Conservation (phyloP, 2,888 invertebrate species). For the Sussaba pulchella region DNA sequence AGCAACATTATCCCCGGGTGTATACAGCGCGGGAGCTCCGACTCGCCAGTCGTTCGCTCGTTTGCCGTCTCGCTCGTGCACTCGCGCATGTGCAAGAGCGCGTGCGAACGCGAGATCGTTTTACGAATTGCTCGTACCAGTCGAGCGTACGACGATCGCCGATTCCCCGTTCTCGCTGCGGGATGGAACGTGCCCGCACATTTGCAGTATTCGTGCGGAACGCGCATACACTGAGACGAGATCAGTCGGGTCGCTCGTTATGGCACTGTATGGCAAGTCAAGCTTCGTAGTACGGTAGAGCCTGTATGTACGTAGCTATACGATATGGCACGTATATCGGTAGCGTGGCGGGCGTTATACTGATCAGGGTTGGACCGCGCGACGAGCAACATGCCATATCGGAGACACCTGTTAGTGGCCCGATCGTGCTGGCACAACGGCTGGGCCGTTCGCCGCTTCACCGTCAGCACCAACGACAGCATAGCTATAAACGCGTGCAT, state of each 20-base stretch:
- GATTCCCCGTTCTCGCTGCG: conserved; percentile 41
- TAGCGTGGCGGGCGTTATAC: conserved; percentile 56
- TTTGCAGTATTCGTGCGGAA: conserved; percentile 1
- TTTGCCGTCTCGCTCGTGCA: conserved; percentile 9
- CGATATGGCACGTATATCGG: conserved; percentile 26
- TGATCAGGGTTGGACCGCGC: conserved; percentile 42
- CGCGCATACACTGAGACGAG: not conserved
- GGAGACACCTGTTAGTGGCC: conserved; percentile 82
- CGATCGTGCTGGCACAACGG: conserved; percentile 66
- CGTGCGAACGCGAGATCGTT: conserved; percentile 58
- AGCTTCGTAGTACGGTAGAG: conserved; percentile 12
- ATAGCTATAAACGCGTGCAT: conserved; percentile 69
- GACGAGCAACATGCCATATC: conserved; percentile 82
- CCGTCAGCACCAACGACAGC: conserved; percentile 57
- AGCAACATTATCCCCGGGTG: conserved; percentile 60
- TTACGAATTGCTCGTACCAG: conserved; percentile 67
- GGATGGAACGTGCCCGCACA: conserved; percentile 57
- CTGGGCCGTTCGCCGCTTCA: conserved; percentile 72
- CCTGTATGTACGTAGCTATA: not conserved
- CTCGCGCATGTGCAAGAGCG: conserved; percentile 20
- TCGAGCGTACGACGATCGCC: conserved; percentile 56
- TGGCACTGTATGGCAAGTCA: conserved; percentile 60
- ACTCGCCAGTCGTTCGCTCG: not conserved
- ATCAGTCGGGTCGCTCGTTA: conserved; percentile 61
- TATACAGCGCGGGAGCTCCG: conserved; percentile 23